Conservation (phyloP, 1,140 invertebrate species). For the Bombus consobrinus region DNA sequence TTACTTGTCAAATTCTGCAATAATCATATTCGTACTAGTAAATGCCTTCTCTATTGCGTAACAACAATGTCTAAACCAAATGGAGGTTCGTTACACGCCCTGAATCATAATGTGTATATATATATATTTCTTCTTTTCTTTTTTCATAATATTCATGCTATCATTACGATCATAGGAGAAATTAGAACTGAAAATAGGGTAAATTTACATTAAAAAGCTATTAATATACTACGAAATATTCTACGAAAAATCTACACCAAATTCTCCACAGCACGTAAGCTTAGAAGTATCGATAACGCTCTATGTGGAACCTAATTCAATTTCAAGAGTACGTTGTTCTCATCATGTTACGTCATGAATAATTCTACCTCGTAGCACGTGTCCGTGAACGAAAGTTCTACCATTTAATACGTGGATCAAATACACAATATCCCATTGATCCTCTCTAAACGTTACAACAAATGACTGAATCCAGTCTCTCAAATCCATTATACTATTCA, state of each 20-base stretch:
- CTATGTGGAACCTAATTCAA: not conserved
- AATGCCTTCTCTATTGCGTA: too few species aligned
- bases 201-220: not conserved
- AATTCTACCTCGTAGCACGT: slow-evolving; percentile 1
- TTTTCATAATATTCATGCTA: not conserved
- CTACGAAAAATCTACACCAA: not conserved
- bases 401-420: slow-evolving; percentile 7
- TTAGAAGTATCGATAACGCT: not conserved
- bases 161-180: not conserved
- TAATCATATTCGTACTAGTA: too few species aligned
- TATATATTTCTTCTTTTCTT: not conserved
- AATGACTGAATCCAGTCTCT: not conserved
- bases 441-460: not conserved
- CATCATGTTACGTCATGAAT: not conserved
- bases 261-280: not conserved
- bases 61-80: too few species aligned
- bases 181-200: not conserved
- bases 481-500: not conserved
- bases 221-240: not conserved
- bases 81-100: too few species aligned
- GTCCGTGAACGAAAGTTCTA: not conserved
- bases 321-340: not conserved
- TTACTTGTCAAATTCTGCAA: too few species aligned
- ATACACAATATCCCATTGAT: not conserved
- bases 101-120: too few species aligned